These are phyloP conservation scores for Coptodon bakossiorum DNA, from an alignment of 2,113 vertebrate species.

Conservation along the genomic window DNA sequence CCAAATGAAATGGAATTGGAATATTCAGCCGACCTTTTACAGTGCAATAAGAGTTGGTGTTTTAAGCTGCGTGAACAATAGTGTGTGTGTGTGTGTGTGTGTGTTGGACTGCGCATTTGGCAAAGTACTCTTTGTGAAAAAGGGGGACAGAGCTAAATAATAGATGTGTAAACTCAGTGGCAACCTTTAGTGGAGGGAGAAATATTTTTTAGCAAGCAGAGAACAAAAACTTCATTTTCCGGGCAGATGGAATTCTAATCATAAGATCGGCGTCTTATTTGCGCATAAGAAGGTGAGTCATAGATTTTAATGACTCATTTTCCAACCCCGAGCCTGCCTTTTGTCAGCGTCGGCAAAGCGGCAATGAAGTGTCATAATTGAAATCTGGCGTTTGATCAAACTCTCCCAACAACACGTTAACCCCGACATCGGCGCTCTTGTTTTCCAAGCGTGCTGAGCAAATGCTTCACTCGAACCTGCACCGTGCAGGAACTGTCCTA, in stretches of 20 bases:
- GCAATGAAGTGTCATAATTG: neutral
- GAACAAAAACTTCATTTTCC: conserved; percentile 24
- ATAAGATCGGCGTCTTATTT: conserved; percentile 11
- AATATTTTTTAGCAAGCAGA: neutral
- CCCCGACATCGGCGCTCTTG: neutral
- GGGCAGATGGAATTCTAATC: conserved; percentile 27
- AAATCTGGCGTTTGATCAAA: conserved; percentile 10
- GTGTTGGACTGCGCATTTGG: neutral
- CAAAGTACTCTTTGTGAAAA: neutral
- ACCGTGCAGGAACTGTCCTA: neutral
- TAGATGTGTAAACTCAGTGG: conserved; percentile 25
- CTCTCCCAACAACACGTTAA: neutral
- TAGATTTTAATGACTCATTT: conserved; percentile 29
- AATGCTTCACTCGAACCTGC: neutral
- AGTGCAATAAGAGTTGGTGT: conserved; percentile 1
- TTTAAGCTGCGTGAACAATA: neutral
- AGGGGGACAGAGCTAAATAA: conserved; percentile 44
- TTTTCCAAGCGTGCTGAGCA: neutral
- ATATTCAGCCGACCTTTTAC: conserved; percentile 31
- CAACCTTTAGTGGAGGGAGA: neutral
- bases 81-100: neutral
- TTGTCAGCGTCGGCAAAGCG: neutral
- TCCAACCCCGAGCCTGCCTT: neutral
- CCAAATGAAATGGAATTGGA: conserved; percentile 43
- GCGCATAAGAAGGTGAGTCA: neutral